Evolutionary conservation across 2,888 invertebrate species (phyloP), one percentile per base, ranked within the genome.

Genomic region (Platerodrilus igneus): DNA sequence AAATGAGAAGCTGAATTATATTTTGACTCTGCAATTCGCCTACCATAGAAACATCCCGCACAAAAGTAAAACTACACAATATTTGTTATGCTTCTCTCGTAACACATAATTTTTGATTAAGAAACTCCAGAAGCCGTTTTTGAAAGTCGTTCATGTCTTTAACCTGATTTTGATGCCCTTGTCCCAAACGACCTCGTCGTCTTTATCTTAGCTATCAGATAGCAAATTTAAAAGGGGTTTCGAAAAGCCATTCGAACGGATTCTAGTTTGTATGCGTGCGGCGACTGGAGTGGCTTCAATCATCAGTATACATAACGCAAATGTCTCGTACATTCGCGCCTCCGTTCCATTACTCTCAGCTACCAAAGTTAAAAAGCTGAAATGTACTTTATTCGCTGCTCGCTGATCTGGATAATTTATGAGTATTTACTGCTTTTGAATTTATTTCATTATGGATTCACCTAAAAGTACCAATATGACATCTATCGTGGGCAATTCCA

Each of bases 261-360:
- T 20, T 27, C 45, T 49, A 37, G 43, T 60, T 58, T 54, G 59
- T 58, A 59, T 59, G 60, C 58, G 53, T 56, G 41, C 50, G 42
- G 52, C 45, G 53, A 39, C 48, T 46, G 35, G 45, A 48, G 46
- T 51, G 50, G 54, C 56, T 56, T 59, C 60, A 60, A 59, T 60
- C 60, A 58, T 60, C 60, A 59, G 60, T 60, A 60, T 60, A 58
- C 60, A 60, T 59, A 57, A 55, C 57, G 59, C 55, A 60, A 63
- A 62, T 61, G 60, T 63, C 60, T 58, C 57, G 52, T 59, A 56
- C 60, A 57, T 62, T 60, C 56, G 57, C 59, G 59, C 60, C 56
- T 59, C 58, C 56, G 59, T 61, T 56, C 59, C 57, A 58, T 60
- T 59, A 58, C 57, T 51, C 52, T 47, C 47, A 46, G 50, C 52